Evolutionary conservation across 2,797 vertebrate species (phyloP).

Genomic region (Discoglossus pictus): DNA sequence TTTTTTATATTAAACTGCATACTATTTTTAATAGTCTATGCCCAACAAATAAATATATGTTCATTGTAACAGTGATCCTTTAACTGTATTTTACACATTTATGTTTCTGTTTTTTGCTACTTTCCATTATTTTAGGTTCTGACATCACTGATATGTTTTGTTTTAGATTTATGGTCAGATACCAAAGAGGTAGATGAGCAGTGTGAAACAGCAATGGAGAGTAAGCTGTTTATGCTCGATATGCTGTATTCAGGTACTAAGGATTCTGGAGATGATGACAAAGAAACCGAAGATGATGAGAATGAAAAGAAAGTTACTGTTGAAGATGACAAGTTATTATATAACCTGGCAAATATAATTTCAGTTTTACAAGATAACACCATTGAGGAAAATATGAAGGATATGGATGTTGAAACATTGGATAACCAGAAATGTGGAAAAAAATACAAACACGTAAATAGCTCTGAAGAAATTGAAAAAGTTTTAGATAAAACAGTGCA

Average conservation of each 20-base stretch:
- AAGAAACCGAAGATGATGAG: slow-evolving; percentile 71
- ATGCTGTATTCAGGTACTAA: slow-evolving; percentile 91
- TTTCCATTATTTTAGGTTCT: no score
- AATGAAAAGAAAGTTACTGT: slow-evolving; percentile 68
- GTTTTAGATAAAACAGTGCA: slow-evolving; percentile 71
- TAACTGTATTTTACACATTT: no score
- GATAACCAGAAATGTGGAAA: no score
- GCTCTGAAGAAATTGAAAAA: slow-evolving; percentile 77
- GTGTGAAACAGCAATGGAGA: slow-evolving; percentile 87
- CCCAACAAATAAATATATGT: no score
- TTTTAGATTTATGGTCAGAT: slow-evolving; percentile 81
- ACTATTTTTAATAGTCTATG: no score
- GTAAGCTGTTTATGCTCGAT: slow-evolving; percentile 93
- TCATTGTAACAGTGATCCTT: no score
- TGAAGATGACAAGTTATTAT: slow-evolving; percentile 73
- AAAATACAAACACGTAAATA: slow-evolving; percentile 76
- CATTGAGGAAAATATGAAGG: slow-evolving; percentile 82
- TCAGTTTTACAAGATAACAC: slow-evolving; percentile 86
- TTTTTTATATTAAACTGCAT: no score
- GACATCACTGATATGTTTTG: slow-evolving; percentile 52
- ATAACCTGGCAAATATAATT: slow-evolving; percentile 84
- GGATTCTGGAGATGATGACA: slow-evolving; percentile 75
- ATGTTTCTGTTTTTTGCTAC: slow-evolving; percentile 28
- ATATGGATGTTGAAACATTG: no score
- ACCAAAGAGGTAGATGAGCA: slow-evolving; percentile 83